Evolutionary conservation across 2,113 vertebrate genomes (phyloP).

Genomic region (Lonchura striata): DNA sequence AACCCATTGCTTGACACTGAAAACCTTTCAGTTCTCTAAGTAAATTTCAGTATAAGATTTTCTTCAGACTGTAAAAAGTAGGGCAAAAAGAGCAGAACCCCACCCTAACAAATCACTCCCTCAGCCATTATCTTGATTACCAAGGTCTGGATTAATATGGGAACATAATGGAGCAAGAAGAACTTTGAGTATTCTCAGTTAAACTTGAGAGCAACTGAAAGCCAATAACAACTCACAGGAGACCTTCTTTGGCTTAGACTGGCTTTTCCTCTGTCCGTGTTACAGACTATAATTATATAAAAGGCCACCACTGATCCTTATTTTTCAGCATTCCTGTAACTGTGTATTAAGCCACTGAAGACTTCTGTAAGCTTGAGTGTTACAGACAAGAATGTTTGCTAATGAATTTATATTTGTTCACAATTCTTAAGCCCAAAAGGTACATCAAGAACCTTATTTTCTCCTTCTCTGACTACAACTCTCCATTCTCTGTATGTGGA

Average conservation of each 20-base stretch:
- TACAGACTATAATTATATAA: neutral
- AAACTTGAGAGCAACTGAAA: neutral
- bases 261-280: neutral
- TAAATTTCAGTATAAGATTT: neutral
- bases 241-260: neutral
- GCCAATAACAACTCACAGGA: neutral
- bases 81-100: neutral
- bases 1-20: neutral
- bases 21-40: neutral
- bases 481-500: neutral
- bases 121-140: neutral
- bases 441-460: neutral
- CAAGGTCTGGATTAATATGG: neutral
- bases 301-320: neutral
- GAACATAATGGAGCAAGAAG: neutral
- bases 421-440: neutral
- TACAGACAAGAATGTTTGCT: neutral
- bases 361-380: neutral
- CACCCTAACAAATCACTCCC: neutral
- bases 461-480: neutral
- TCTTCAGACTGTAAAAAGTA: neutral
- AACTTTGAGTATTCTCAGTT: neutral
- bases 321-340: constrained; percentile 26
- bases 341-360: neutral
- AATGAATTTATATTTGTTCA: neutral